Percentiles rank a stretch among this genome's conserved stretches.
Conservation (phyloP, 2,797 vertebrate species). For the Diplodus puntazzo region DNA sequence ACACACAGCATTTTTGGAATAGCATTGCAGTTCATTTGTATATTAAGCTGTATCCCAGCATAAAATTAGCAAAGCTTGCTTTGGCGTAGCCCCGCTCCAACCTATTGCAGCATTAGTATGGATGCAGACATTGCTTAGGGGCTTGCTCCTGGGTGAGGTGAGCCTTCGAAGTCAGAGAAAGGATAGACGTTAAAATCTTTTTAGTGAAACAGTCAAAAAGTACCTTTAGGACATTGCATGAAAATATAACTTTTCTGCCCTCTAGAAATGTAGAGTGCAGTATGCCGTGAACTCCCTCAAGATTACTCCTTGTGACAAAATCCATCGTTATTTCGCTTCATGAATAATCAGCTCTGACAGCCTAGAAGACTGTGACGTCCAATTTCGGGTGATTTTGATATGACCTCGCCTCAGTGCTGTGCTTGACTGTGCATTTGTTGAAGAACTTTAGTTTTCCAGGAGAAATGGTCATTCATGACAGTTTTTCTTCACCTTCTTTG, state of each 20-base stretch:
- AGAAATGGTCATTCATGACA: neutral
- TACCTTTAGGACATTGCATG: slow-evolving; percentile 34
- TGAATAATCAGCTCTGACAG: slow-evolving; percentile 43
- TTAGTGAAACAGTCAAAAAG: slow-evolving; percentile 38
- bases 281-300: slow-evolving; percentile 36
- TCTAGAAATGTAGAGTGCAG: slow-evolving; percentile 47
- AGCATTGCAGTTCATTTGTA: slow-evolving; percentile 13
- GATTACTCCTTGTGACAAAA: slow-evolving; percentile 35
- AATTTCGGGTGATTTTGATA: slow-evolving; percentile 26
- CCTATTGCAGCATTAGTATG: slow-evolving; percentile 23
- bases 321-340: slow-evolving; percentile 24
- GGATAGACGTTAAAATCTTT: slow-evolving; percentile 42
- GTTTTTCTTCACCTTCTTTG: slow-evolving; percentile 19
- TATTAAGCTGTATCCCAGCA: slow-evolving; percentile 15
- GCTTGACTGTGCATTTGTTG: slow-evolving; percentile 18
- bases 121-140: slow-evolving; percentile 36
- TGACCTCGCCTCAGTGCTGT: slow-evolving; percentile 21
- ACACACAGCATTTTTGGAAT: slow-evolving; percentile 16
- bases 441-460: neutral
- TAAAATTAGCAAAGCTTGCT: slow-evolving; percentile 39
- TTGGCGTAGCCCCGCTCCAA: slow-evolving; percentile 22
- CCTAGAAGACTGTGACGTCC: slow-evolving; percentile 25
- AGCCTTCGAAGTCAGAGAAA: slow-evolving; percentile 36
- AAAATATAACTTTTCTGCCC: slow-evolving; percentile 55
- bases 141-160: slow-evolving; percentile 31